Conservation (phyloP, 2,113 vertebrate genomes). For the Anolis carolinensis region DNA sequence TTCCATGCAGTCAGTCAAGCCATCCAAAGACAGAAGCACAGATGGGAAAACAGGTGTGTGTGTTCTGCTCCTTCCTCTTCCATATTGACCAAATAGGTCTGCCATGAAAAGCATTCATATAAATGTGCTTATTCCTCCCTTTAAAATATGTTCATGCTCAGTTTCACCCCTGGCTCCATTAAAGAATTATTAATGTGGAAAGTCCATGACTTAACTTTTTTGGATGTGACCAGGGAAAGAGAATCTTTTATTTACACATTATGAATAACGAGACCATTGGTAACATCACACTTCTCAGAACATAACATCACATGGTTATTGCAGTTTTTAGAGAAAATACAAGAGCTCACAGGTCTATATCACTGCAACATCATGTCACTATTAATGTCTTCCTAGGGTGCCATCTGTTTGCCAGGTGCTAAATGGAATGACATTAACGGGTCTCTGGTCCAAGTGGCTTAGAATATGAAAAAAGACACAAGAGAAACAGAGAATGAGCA, state of each 20-base stretch:
- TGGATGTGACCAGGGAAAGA: not conserved
- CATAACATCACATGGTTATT: not conserved
- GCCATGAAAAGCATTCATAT: not conserved
- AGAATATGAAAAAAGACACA: not conserved
- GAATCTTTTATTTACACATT: not conserved
- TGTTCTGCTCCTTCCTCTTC: not conserved
- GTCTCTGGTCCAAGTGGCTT: not conserved
- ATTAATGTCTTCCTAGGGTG: not conserved
- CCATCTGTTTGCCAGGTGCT: not conserved
- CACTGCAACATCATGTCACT: not conserved
- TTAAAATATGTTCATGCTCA: not conserved
- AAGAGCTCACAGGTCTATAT: not conserved
- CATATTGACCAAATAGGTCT: not conserved
- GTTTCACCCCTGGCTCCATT: not conserved
- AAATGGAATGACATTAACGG: not conserved
- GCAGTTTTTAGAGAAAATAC: not conserved
- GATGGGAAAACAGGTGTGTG: not conserved
- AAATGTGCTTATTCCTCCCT: not conserved
- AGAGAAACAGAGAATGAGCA: not conserved
- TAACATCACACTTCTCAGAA: no score
- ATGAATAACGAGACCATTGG: not conserved
- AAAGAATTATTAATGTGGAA: no score
- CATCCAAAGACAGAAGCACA: not conserved
- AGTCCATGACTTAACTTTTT: not conserved
- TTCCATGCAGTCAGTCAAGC: not conserved